Evolutionary conservation across 2,888 invertebrate species (phyloP).

Genomic region (Nomada hirtipes): DNA sequence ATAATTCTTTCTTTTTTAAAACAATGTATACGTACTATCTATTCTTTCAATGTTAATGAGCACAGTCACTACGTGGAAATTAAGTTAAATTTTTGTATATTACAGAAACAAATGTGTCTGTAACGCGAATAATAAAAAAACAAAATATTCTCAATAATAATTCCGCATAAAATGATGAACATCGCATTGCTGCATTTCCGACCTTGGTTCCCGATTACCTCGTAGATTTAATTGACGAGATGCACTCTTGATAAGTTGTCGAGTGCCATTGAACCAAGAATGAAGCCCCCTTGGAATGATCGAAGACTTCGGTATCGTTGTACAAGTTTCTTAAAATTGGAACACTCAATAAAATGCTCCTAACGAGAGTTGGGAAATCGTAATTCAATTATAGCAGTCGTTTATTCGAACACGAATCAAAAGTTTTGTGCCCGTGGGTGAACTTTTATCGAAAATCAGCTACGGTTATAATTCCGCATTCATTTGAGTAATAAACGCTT

Average conservation of each 20-base stretch:
- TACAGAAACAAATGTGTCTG: not conserved
- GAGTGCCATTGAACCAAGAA: conserved; percentile 25
- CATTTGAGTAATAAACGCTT: not conserved
- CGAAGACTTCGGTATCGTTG: conserved; percentile 51
- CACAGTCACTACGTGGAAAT: not conserved
- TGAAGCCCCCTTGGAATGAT: conserved; percentile 33
- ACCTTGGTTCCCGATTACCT: conserved; percentile 42
- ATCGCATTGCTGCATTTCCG: not conserved
- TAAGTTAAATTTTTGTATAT: no score
- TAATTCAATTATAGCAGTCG: conserved; percentile 57
- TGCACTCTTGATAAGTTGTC: conserved; percentile 40
- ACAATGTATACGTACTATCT: not conserved
- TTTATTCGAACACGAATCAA: conserved; percentile 26
- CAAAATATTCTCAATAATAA: not conserved
- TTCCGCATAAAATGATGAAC: not conserved
- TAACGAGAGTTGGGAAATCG: conserved; percentile 43
- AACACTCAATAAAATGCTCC: conserved; percentile 57
- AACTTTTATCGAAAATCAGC: conserved; percentile 17
- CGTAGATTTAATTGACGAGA: conserved; percentile 57
- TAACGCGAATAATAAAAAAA: not conserved
- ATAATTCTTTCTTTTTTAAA: not conserved
- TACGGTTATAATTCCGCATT: not conserved
- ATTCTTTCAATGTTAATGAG: not conserved
- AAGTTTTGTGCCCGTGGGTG: conserved; percentile 5
- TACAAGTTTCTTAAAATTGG: conserved; percentile 41